Evolutionary conservation across 2,113 vertebrate species (phyloP), one percentile per base, ranked within the genome.

Genomic region (Perca flavescens): DNA sequence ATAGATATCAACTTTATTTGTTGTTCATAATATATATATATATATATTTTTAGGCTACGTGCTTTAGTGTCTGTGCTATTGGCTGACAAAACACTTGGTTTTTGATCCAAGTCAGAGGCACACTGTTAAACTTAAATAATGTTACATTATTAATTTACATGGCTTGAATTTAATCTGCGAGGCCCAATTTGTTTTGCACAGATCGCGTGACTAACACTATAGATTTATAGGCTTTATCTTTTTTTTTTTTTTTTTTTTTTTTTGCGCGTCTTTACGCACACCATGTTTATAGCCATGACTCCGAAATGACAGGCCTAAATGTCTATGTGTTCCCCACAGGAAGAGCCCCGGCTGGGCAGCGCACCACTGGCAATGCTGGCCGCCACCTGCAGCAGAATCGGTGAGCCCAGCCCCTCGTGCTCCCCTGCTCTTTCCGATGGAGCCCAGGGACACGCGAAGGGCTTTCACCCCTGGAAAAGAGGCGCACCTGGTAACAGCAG

Each of bases 331-430:
- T 57, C 64, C 16, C 83, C 84, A 34, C 95, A 99, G 97, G 97
- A 99, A 92, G 97, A 99, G 94, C 97, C 97, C 77, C 94, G 97
- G 93, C 92, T 97, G 82, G 96, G 97, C 94, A 97, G 96, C 83
- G 97, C 97, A 86, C 98, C 98, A 74, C 90, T 99, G 92, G 97
- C 97, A 92, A 98, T 99, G 98, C 93, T 98, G 77, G 97, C 97
- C 50, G 97, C 97, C 92, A 98, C 97, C 93, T 99, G 98, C 93
- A 98, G 97, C 89, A 96, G 97, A 90, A 98, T 99, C 92, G 97
- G 97, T 56, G 97, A 97, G 79, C 94, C 96, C 85, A 96, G 95
- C 89, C 95, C 97, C 11, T 97, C 97, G 31, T 96, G 96, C 85
- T 96, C 96, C 60, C 94, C 96, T 31, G 86, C 77, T 16, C 95